Percentiles rank a stretch among this genome's conserved stretches.
These are phyloP conservation scores for Julus scanicus DNA, from an alignment of 2,888 invertebrate species.

Conservation along the genomic window DNA sequence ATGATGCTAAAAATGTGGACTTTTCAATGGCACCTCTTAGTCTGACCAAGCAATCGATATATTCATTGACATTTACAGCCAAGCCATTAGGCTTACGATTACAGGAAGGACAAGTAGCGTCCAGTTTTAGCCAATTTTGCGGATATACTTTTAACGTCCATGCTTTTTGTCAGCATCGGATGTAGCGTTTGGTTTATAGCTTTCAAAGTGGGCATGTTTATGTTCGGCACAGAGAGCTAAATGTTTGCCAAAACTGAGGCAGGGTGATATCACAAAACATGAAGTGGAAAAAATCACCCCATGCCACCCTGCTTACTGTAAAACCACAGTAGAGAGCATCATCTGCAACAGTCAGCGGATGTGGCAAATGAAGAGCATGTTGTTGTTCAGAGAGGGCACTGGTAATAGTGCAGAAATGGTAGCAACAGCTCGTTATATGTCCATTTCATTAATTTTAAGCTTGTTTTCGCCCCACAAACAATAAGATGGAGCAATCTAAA, in stretches of 20 bases:
- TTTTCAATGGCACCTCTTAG: background rate
- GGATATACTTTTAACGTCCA: conserved; percentile 25
- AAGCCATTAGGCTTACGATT: background rate
- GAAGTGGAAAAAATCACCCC: background rate
- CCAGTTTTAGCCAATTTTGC: conserved; percentile 6
- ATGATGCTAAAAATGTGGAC: background rate
- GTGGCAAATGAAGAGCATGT: background rate
- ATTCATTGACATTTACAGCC: background rate
- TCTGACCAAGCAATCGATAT: conserved; percentile 14
- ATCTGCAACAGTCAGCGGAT: conserved; percentile 28
- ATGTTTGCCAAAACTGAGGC: conserved; percentile 12
- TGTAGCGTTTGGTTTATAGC: background rate
- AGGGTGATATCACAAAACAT: conserved; percentile 7
- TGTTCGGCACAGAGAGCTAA: conserved; percentile 8
- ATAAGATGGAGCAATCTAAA: background rate
- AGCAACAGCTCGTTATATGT: conserved; percentile 14
- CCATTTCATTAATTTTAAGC: conserved; percentile 40
- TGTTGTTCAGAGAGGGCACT: background rate
- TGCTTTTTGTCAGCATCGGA: conserved; percentile 26
- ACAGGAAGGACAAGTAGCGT: background rate
- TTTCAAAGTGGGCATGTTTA: background rate
- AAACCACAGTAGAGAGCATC: background rate
- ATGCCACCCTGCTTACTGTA: background rate
- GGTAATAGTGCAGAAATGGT: conserved; percentile 26
- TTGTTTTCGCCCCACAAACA: background rate